Conservation (phyloP, 1,140 invertebrate species). For the Lepidurus apus region DNA sequence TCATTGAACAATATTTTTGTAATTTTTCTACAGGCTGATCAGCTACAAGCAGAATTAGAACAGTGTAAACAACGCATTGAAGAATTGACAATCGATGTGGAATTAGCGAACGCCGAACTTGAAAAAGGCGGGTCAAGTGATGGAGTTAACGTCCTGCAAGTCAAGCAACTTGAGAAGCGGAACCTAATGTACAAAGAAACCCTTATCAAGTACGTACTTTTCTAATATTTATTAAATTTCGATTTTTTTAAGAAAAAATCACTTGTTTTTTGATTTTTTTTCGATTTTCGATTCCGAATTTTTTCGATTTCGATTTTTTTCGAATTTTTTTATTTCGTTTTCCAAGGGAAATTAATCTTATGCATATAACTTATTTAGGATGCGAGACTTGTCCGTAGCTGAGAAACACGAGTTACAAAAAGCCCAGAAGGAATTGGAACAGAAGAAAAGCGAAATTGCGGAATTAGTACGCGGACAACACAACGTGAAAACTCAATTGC, state of each 20-base stretch:
- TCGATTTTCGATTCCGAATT: no score
- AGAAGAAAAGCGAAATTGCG: conserved; percentile 74
- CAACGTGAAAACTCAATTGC: conserved; percentile 70
- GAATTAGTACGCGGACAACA: conserved; percentile 69
- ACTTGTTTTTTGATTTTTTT: no score
- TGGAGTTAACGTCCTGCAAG: conserved; percentile 53
- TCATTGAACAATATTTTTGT: conserved; percentile 23
- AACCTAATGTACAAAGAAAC: conserved; percentile 87
- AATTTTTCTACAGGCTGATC: conserved; percentile 59
- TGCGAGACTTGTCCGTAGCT: conserved; percentile 85
- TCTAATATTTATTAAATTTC: not conserved
- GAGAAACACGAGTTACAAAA: conserved; percentile 91
- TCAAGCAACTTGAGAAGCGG: conserved; percentile 91
- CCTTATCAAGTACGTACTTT: conserved; percentile 61
- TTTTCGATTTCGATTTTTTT: no score
- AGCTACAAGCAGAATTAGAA: conserved; percentile 82
- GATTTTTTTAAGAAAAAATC: not conserved
- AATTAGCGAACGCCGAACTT: conserved; percentile 85
- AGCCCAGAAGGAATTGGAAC: conserved; percentile 83
- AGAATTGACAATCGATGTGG: conserved; percentile 84
- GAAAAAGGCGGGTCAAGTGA: conserved; percentile 53
- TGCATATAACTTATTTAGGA: conserved; percentile 46
- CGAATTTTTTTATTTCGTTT: no score
- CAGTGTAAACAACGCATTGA: conserved; percentile 83
- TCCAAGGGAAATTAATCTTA: not conserved